A percentile compares a stretch with the other conserved stretches of the same genome.
Evolutionary conservation across 2,797 vertebrate genomes (phyloP).

Genomic region (Hybognathus amarus): DNA sequence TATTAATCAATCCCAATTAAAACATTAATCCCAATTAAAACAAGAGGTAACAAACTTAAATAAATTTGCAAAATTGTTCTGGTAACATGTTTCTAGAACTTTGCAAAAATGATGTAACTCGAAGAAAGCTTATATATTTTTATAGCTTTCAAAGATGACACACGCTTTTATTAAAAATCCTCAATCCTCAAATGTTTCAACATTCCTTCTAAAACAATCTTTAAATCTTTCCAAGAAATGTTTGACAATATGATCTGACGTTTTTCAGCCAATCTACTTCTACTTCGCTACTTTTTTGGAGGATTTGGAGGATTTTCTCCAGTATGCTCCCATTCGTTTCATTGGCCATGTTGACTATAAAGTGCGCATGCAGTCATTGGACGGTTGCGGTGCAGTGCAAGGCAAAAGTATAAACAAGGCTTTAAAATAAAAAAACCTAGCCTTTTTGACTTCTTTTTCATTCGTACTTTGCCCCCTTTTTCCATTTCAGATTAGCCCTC

Average conservation of each 20-base stretch:
- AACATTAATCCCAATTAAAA: not conserved
- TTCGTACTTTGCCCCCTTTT: slow-evolving; percentile 17
- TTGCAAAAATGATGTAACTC: not conserved
- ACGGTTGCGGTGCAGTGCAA: not conserved
- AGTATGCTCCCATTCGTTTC: not conserved
- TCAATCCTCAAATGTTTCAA: not conserved
- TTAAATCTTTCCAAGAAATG: not conserved
- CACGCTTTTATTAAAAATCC: not conserved
- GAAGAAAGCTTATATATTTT: not conserved
- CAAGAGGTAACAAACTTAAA: not conserved
- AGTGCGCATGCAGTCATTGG: not conserved
- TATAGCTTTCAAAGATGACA: not conserved
- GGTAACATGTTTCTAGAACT: not conserved
- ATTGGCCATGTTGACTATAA: not conserved
- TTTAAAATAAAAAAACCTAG: slow-evolving; percentile 1
- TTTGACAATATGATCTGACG: not conserved
- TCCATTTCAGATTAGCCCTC: slow-evolving; percentile 40
- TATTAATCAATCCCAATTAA: not conserved
- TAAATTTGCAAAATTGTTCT: not conserved
- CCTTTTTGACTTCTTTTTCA: not conserved
- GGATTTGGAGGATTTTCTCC: not conserved
- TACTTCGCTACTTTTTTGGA: not conserved
- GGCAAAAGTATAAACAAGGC: slow-evolving; percentile 8
- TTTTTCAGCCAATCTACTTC: not conserved
- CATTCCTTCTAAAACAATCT: not conserved